Evolutionary conservation across 1,140 invertebrate genomes (phyloP), one percentile per base, ranked within the genome.

Genomic region (Ctenoplectra terminalis): DNA sequence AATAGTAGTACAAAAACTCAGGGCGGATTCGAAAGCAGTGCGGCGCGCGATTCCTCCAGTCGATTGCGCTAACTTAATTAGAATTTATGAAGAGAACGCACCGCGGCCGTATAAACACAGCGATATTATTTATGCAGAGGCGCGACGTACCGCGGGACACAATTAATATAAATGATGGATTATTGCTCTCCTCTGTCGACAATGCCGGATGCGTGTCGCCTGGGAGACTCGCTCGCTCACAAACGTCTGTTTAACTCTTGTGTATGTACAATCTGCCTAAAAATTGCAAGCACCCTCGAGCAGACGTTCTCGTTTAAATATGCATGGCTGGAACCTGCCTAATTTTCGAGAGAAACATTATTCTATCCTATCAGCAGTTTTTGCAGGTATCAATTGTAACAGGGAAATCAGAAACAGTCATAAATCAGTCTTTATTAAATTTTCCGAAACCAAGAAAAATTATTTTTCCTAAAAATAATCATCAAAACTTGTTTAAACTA

Each of bases 161-260:
- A 92, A 92, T 93, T 92, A 92, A 92, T 92, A 92, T 92, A 91
- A 92, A 91, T 92, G 92, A 92, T 91, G 90, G 86, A 93, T 92
- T 91, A 90, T 89, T 88, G 79, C 61, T 63, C 79, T 79, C 56
- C 63, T 63, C 82, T 84, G 83, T 85, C 82, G 83, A 81, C 82
- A 72, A 81, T 70, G 82, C 88, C 88, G 88, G 81, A 88, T 90
- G 75, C 82, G 56, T 82, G 83, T 85, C 75, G 80, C 80, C 48
- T 34, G 63, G 64, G 60, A 73, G 77, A 80, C 37, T 46, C 48
- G 67, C 31, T 7, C 26, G 26, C 54, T 26, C 56, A n/a, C 29
- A 29, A 23, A 43, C 78, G 48, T 31, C 58, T 76, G 69, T 81
- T 84, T 84, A 80, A 34, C 48, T 46, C 20, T 31, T 48, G 56